Percentiles rank a stretch among this genome's conserved stretches.
Conservation (phyloP, 2,113 vertebrate species). For the Pseudorectes ferrugineus region DNA sequence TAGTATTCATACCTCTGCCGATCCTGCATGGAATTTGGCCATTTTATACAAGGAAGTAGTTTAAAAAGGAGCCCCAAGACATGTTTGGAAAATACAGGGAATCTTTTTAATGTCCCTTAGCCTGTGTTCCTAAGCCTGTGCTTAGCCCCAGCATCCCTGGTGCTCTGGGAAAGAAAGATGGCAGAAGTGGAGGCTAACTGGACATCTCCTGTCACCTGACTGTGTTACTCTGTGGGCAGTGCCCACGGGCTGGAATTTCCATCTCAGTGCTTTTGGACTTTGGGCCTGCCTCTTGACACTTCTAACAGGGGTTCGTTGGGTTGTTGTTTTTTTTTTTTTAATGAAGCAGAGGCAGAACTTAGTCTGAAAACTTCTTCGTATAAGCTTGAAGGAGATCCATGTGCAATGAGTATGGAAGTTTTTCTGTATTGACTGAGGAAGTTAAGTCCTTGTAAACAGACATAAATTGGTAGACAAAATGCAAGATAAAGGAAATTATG, state of each 20-base stretch:
- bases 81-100: not conserved
- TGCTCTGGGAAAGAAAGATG: not conserved
- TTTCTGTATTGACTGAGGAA: not conserved
- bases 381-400: not conserved
- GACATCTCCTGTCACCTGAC: not conserved
- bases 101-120: not conserved
- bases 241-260: not conserved
- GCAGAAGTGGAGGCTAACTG: not conserved
- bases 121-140: not conserved
- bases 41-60: not conserved
- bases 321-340: not conserved
- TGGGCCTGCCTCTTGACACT: not conserved
- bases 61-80: not conserved
- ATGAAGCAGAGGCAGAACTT: not conserved
- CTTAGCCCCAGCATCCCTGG: not conserved
- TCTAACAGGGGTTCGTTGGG: not conserved
- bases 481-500: not conserved
- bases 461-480: not conserved
- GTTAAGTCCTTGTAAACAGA: not conserved
- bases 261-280: not conserved
- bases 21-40: not conserved
- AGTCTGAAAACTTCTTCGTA: not conserved
- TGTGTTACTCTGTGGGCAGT: fast-evolving
- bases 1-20: not conserved
- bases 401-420: not conserved